A percentile compares a stretch with the other conserved stretches of the same genome.
Evolutionary conservation across 1,140 invertebrate species (phyloP).

Genomic region (Araneus ventricosus): DNA sequence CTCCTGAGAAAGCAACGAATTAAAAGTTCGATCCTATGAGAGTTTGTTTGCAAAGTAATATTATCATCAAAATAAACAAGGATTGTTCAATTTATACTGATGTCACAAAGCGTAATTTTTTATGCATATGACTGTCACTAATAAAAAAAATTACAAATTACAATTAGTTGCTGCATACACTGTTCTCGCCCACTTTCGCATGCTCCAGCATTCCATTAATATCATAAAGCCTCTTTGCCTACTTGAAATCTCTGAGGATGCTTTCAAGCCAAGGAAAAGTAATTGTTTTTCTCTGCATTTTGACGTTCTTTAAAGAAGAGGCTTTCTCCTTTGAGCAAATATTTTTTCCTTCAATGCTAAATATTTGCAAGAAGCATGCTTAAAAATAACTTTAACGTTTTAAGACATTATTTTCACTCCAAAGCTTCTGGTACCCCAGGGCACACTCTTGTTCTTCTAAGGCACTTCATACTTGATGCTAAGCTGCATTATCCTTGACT

Average conservation of each 20-base stretch:
- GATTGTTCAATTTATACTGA: background rate
- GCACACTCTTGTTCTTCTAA: background rate
- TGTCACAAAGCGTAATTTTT: background rate
- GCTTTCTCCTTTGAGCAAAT: background rate
- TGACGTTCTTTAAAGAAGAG: background rate
- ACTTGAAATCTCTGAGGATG: background rate
- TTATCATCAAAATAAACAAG: background rate
- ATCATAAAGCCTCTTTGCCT: constrained; percentile 25
- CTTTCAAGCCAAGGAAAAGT: background rate
- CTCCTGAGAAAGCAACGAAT: background rate
- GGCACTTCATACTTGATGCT: background rate
- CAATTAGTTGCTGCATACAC: background rate
- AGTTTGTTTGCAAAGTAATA: background rate
- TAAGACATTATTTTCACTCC: constrained; percentile 12
- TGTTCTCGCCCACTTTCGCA: background rate
- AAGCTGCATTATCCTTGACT: constrained; percentile 31
- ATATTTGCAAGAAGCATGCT: constrained; percentile 26
- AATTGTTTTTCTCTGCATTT: constrained; percentile 3
- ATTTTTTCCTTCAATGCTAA: background rate
- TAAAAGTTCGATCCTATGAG: background rate
- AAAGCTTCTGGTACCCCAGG: background rate
- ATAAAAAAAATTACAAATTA: constrained; percentile 15
- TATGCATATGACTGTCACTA: background rate
- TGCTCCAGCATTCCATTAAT: constrained; percentile 11
- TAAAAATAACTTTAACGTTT: constrained; percentile 37